Conservation (phyloP, 2,113 vertebrate species). For the Vireo altiloquus region DNA sequence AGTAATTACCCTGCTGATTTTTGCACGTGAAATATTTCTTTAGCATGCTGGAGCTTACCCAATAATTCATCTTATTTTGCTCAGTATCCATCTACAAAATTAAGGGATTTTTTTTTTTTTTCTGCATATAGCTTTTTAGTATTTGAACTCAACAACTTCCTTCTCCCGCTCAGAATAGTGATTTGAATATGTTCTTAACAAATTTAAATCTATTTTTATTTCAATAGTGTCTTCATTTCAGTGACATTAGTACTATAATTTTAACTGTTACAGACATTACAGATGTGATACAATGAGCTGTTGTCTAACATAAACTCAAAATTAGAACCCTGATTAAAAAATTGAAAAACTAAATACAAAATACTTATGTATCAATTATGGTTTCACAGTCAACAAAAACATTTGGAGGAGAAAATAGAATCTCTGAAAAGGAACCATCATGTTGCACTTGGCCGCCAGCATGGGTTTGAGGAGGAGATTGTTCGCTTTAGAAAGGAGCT, state of each 20-base stretch:
- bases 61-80: neutral
- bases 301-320: neutral
- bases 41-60: neutral
- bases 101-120: neutral
- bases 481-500: slow-evolving; percentile 88
- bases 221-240: neutral
- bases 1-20: neutral
- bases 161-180: neutral
- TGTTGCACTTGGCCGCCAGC: slow-evolving; percentile 87
- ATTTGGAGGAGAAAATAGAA: slow-evolving; percentile 82
- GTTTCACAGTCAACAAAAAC: slow-evolving; percentile 79
- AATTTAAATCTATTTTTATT: neutral
- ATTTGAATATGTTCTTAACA: neutral
- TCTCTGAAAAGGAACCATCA: slow-evolving; percentile 88
- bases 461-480: slow-evolving; percentile 93
- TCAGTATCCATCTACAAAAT: neutral
- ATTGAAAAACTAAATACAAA: neutral
- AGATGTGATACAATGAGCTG: neutral
- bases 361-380: neutral
- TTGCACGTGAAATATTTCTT: neutral
- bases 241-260: neutral
- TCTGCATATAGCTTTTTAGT: neutral
- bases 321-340: neutral
- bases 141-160: neutral
- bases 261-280: neutral